These are phyloP conservation scores for Calidris pygmaea DNA, from an alignment of 2,113 vertebrate species.

Conservation along the genomic window DNA sequence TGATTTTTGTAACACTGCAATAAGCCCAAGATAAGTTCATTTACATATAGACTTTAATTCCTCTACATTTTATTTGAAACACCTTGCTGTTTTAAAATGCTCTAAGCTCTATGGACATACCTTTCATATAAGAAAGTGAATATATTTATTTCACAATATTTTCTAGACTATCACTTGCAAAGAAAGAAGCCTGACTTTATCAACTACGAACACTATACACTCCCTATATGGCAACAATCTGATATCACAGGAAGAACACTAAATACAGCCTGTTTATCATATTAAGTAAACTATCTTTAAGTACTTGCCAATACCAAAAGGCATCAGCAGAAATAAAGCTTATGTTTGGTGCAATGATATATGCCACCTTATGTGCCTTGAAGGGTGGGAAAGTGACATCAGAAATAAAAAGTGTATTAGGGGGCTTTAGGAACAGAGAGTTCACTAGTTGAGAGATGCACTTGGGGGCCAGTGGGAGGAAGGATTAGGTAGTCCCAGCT, in stretches of 20 bases:
- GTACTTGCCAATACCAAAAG: background rate
- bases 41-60: background rate
- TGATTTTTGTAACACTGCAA: background rate
- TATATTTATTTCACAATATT: background rate
- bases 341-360: background rate
- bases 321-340: background rate
- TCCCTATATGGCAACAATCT: background rate
- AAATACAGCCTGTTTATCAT: background rate
- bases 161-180: background rate
- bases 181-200: background rate
- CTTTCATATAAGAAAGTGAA: background rate
- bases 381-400: slow-evolving; percentile 7
- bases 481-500: background rate
- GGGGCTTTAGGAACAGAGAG: background rate
- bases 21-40: background rate
- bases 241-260: background rate
- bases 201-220: background rate
- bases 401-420: background rate
- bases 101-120: background rate
- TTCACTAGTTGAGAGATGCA: background rate
- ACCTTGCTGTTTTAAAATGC: background rate
- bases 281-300: background rate
- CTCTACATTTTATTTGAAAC: background rate
- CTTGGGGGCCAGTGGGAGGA: background rate
- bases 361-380: background rate